Conservation (phyloP, 1,140 invertebrate species). For the Bradynema listronoti region DNA sequence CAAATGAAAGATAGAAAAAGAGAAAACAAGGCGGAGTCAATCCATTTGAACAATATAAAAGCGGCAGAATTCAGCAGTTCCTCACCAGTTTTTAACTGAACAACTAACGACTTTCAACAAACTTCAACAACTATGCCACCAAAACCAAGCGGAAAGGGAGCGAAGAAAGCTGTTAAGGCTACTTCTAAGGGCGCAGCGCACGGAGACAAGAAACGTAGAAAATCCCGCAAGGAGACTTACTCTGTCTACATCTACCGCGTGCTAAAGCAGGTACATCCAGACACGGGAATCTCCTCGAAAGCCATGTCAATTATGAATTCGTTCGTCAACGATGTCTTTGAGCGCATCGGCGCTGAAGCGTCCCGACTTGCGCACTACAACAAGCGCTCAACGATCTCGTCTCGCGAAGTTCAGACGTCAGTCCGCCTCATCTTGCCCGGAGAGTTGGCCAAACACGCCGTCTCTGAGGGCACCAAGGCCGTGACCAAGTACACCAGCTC, state of each 20-base stretch:
- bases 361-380: slow-evolving; percentile 47
- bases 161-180: slow-evolving; percentile 46
- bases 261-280: slow-evolving; percentile 35
- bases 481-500: slow-evolving; percentile 62
- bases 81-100: too few species aligned
- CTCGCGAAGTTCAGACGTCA: slow-evolving; percentile 59
- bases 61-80: too few species aligned
- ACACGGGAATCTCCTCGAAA: slow-evolving; percentile 62
- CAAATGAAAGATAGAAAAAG: too few species aligned
- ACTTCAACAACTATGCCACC: slow-evolving; percentile 28
- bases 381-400: slow-evolving; percentile 61
- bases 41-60: too few species aligned
- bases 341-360: slow-evolving; percentile 41
- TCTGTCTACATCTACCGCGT: slow-evolving; percentile 16
- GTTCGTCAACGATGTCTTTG: slow-evolving; percentile 60
- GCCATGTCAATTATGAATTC: slow-evolving; percentile 68
- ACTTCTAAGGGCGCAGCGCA: slow-evolving; percentile 3
- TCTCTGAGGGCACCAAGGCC: slow-evolving; percentile 61
- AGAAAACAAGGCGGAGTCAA: too few species aligned
- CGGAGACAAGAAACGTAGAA: slow-evolving; percentile 49
- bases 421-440: slow-evolving; percentile 60
- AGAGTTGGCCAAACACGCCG: slow-evolving; percentile 59
- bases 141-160: slow-evolving; percentile 41
- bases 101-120: too few species aligned
- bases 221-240: slow-evolving; percentile 11